These are phyloP conservation scores for Thryonomys swinderianus DNA, from an alignment of 2,113 vertebrate genomes.

Conservation along the genomic window DNA sequence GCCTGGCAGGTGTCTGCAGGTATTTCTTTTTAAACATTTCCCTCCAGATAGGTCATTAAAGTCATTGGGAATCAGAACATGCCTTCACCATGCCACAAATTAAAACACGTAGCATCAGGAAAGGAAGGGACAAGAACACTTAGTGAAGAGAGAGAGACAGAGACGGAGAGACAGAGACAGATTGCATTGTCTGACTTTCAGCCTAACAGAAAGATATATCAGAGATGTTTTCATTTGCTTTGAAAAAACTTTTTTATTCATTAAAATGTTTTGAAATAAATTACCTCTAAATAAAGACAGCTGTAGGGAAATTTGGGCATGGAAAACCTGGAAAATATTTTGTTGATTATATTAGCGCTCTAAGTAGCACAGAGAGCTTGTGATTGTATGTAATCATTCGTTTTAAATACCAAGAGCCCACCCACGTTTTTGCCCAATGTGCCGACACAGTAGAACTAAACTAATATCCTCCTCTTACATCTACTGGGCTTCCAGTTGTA, in stretches of 20 bases:
- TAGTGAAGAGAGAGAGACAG: not conserved
- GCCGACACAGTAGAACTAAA: not conserved
- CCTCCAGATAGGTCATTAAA: slow-evolving; percentile 64
- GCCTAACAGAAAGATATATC: not conserved
- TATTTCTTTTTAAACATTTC: slow-evolving; percentile 55
- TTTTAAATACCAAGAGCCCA: not conserved
- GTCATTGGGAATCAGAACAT: slow-evolving; percentile 54
- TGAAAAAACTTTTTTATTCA: not conserved
- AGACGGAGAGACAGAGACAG: not conserved
- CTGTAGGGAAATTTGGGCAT: not conserved
- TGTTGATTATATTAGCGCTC: not conserved
- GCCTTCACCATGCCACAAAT: slow-evolving; percentile 35
- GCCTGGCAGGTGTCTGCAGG: not conserved
- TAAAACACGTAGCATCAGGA: slow-evolving; percentile 5
- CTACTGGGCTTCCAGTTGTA: not conserved
- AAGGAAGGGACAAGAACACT: not conserved
- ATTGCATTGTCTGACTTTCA: not conserved
- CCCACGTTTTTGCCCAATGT: not conserved
- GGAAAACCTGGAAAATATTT: not conserved
- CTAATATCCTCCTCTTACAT: not conserved
- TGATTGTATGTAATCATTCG: not conserved
- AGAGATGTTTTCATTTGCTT: not conserved
- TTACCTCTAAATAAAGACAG: not conserved
- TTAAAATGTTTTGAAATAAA: not conserved
- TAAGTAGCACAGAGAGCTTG: not conserved